Conservation (phyloP, 2,113 vertebrate species). For the Microtus richardsoni region DNA sequence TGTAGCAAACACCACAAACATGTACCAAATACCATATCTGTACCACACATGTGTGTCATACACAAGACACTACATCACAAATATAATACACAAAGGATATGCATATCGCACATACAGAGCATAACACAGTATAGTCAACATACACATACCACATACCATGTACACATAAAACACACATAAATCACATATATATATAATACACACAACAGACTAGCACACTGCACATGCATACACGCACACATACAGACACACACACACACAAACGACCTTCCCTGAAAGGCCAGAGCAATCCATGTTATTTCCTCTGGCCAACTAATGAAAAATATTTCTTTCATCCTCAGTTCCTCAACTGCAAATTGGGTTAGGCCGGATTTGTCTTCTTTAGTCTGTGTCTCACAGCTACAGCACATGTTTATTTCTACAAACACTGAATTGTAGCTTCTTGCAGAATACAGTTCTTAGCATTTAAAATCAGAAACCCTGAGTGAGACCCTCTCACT, state of each 20-base stretch:
- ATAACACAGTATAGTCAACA: background rate
- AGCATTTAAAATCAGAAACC: background rate
- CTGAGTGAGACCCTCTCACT: background rate
- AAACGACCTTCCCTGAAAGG: background rate
- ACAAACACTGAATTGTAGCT: background rate
- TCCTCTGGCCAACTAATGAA: background rate
- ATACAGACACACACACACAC: background rate
- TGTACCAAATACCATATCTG: background rate
- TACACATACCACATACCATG: background rate
- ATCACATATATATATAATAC: background rate
- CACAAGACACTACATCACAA: background rate
- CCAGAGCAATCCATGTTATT: too few species aligned
- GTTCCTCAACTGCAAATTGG: background rate
- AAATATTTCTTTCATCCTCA: background rate
- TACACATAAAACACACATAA: background rate
- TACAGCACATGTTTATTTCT: background rate
- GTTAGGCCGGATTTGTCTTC: background rate
- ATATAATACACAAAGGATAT: background rate
- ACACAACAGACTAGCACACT: background rate
- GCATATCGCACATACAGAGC: background rate
- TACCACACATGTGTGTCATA: background rate
- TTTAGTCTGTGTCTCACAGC: background rate
- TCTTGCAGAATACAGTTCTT: background rate
- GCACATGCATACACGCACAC: background rate
- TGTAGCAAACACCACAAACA: background rate